Conservation (phyloP, 2,888 invertebrate genomes). For the Melanophora roralis region DNA sequence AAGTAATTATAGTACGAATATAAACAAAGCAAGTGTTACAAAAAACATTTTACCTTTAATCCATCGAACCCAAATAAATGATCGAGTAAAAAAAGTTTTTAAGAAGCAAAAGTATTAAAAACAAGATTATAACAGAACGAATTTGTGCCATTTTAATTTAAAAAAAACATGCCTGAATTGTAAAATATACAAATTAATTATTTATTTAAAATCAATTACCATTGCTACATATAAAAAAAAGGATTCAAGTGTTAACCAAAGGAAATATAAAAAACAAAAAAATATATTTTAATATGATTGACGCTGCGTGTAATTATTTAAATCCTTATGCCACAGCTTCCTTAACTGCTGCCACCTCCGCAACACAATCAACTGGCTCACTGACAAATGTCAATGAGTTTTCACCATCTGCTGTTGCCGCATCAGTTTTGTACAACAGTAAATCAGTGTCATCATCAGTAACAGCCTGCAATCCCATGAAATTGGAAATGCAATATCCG, state of each 20-base stretch:
- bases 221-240: constrained; percentile 8
- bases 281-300: constrained; percentile 69
- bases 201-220: not conserved
- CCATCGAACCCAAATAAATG: constrained; percentile 5
- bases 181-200: not conserved
- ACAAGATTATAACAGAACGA: not conserved
- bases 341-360: constrained; percentile 54
- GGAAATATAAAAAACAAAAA: not conserved
- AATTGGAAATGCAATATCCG: constrained; percentile 76
- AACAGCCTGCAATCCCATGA: constrained; percentile 66
- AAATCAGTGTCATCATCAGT: constrained; percentile 56
- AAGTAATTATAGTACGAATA: constrained; percentile 57
- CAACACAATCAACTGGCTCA: constrained; percentile 46
- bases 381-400: constrained; percentile 58
- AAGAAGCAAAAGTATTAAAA: not conserved
- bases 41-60: constrained; percentile 28
- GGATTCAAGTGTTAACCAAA: too few relatives aligned
- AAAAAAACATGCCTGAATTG: not conserved
- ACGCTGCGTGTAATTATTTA: constrained; percentile 74
- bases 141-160: constrained; percentile 38
- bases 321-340: constrained; percentile 70
- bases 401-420: constrained; percentile 49
- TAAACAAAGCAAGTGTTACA: constrained; percentile 45
- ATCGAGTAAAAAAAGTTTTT: constrained; percentile 10
- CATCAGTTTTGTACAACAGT: constrained; percentile 38